These are phyloP conservation scores for Danio rerio DNA, from an alignment of 2,113 vertebrate species.

Conservation along the genomic window GRCz12tu NC_133191.1:38431501-38432000, in stretches of 20 bases:
- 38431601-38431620: neutral
- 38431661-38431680: neutral
- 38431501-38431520: no score
- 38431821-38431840: neutral
- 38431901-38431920: no score
- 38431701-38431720: conserved; percentile 13
- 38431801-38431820: neutral
- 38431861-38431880: neutral
- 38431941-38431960: no score
- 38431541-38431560: neutral
- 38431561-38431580: neutral
- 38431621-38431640: neutral
- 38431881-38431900: no score
- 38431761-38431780: neutral
- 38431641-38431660: neutral
- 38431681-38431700: neutral
- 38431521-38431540: neutral
- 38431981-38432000: no score
- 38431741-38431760: neutral
- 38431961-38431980: no score
- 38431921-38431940: no score
- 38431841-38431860: no score
- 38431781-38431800: neutral
- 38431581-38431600: neutral
- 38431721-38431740: neutral